Evolutionary conservation across 2,888 invertebrate species (phyloP).

Genomic region (Pollenia griseotomentosa): DNA sequence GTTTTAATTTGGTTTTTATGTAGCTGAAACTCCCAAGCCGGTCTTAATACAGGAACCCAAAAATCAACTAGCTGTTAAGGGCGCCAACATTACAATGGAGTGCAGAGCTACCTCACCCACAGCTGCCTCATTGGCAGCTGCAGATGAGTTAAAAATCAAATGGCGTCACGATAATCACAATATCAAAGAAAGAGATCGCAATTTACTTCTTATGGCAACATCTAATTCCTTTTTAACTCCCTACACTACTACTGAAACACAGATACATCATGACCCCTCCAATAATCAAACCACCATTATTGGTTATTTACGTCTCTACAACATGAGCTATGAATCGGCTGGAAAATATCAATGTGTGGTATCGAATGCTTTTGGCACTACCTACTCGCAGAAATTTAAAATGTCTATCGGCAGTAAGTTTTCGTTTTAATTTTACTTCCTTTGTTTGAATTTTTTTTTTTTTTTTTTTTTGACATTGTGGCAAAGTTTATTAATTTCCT

Average conservation of each 20-base stretch:
- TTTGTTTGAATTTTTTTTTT: not conserved
- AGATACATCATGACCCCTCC: slow-evolving; percentile 80
- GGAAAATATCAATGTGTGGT: slow-evolving; percentile 97
- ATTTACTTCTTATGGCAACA: slow-evolving; percentile 17
- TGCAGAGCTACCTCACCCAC: slow-evolving; percentile 93
- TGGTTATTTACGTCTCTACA: slow-evolving; percentile 89
- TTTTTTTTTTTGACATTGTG: not conserved
- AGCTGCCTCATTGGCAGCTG: slow-evolving; percentile 86
- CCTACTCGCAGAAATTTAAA: slow-evolving; percentile 93
- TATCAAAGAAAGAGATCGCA: slow-evolving; percentile 80
- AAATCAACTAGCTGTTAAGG: slow-evolving; percentile 93
- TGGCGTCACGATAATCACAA: slow-evolving; percentile 95
- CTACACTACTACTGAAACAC: slow-evolving; percentile 83
- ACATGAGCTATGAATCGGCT: slow-evolving; percentile 91
- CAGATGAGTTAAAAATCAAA: slow-evolving; percentile 89
- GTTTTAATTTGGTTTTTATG: not conserved
- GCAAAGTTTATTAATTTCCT: slow-evolving; percentile 22
- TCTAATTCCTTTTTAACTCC: slow-evolving; percentile 45
- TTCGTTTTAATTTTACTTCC: not conserved
- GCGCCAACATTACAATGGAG: slow-evolving; percentile 91
- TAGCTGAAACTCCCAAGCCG: slow-evolving; percentile 92
- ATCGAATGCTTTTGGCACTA: slow-evolving; percentile 94
- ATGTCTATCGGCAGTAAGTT: slow-evolving; percentile 92
- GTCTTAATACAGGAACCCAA: slow-evolving; percentile 92
- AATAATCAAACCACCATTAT: slow-evolving; percentile 87